Conservation (phyloP, 2,888 invertebrate genomes). For the Gastracanthus pulcherrimus region DNA sequence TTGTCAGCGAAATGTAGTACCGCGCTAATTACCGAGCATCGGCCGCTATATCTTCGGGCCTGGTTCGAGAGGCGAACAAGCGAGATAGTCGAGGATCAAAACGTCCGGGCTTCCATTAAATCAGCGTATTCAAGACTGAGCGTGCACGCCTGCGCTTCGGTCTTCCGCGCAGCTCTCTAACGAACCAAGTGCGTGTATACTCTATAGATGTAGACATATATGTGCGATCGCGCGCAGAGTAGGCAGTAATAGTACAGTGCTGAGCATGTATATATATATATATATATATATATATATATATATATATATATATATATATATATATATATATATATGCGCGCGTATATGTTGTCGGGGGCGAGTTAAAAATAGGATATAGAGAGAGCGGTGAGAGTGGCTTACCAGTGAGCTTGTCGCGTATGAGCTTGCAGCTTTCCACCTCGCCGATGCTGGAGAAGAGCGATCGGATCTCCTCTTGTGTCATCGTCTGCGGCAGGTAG, state of each 20-base stretch:
- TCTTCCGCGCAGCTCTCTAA: not conserved
- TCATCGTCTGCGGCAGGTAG: constrained; percentile 99
- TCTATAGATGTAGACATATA: not conserved
- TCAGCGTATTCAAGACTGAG: not conserved
- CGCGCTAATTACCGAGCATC: not conserved
- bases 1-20: not conserved
- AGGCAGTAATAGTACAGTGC: not conserved
- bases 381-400: constrained; percentile 66
- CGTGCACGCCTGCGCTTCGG: too few species aligned
- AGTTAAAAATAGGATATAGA: constrained; percentile 41
- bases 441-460: constrained; percentile 99
- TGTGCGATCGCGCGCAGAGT: not conserved
- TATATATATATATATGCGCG: too few species aligned
- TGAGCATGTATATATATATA: too few species aligned
- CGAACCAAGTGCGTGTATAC: not conserved
- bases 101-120: not conserved
- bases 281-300: too few species aligned
- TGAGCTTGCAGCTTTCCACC: constrained; percentile 99
- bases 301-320: too few species aligned
- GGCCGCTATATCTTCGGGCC: not conserved
- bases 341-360: too few species aligned
- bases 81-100: not conserved
- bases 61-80: not conserved
- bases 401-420: constrained; percentile 98
- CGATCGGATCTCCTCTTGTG: constrained; percentile 98